A percentile compares a stretch with the other conserved stretches of the same genome.
These are phyloP conservation scores for Stercorarius parasiticus DNA, from an alignment of 2,113 vertebrate species.

Conservation along the genomic window DNA sequence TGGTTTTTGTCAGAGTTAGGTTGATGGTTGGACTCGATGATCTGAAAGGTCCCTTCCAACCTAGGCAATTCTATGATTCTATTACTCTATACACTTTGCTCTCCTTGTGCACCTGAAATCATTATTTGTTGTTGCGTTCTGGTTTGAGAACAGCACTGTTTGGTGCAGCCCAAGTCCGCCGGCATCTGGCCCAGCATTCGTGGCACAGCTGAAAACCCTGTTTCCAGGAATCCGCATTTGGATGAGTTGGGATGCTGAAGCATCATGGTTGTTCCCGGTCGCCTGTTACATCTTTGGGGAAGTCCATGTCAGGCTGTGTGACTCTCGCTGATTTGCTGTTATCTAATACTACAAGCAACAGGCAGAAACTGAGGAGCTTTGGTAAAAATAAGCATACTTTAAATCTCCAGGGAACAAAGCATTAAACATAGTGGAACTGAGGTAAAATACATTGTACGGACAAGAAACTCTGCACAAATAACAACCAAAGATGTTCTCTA, in stretches of 20 bases:
- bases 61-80: too few relatives aligned
- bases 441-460: neutral
- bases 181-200: neutral
- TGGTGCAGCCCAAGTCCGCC: fast-evolving
- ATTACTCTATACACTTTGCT: too few relatives aligned
- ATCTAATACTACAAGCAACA: neutral
- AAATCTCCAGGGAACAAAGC: neutral
- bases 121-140: fast-evolving
- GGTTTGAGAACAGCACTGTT: fast-evolving
- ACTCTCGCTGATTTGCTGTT: neutral
- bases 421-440: neutral
- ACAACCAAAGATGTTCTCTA: neutral
- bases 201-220: neutral
- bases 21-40: too few relatives aligned
- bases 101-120: neutral
- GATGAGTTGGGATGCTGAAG: neutral
- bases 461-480: neutral
- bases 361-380: neutral
- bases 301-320: neutral
- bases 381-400: neutral
- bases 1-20: too few relatives aligned
- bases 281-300: neutral
- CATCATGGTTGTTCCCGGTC: neutral
- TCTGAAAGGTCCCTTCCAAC: too few relatives aligned
- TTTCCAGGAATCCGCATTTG: neutral